phyloP scores from a whole-genome alignment of 2,888 invertebrate genomes.

The Synergus itoensis region DNA sequence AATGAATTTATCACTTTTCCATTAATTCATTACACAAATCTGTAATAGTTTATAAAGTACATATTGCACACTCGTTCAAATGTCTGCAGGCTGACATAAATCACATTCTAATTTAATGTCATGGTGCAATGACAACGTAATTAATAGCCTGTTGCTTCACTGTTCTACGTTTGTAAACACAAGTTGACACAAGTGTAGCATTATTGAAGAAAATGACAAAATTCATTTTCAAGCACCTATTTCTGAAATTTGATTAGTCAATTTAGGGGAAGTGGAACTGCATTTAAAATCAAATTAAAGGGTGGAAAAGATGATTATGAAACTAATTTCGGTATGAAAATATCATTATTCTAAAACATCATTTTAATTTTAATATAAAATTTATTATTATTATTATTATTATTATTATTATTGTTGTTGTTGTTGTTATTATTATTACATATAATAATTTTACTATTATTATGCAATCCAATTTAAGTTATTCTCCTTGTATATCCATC shows the following conservation, averaged over 20 bases:
- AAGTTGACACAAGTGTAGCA: constrained; percentile 31
- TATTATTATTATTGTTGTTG: too few relatives aligned
- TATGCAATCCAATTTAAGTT: too few relatives aligned
- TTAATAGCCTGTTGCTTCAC: constrained; percentile 40
- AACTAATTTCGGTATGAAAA: neutral
- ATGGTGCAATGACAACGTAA: constrained; percentile 36
- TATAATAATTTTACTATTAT: too few relatives aligned
- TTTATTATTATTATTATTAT: too few relatives aligned
- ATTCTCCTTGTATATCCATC: too few relatives aligned
- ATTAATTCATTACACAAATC: neutral
- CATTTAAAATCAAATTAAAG: constrained; percentile 25
- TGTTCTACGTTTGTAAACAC: constrained; percentile 35
- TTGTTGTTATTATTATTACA: too few relatives aligned
- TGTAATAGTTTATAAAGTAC: neutral
- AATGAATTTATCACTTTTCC: neutral
- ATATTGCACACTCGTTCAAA: neutral
- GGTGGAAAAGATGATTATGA: neutral
- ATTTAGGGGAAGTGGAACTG: constrained; percentile 14
- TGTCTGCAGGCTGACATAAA: constrained; percentile 26
- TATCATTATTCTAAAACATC: too few relatives aligned
- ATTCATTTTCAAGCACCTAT: constrained; percentile 30
- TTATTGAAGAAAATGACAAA: constrained; percentile 39
- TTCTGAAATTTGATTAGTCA: neutral
- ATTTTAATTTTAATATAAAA: too few relatives aligned
- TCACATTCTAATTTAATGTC: constrained; percentile 35